Percentiles rank a stretch among this genome's conserved stretches.
Conservation (phyloP, 1,140 invertebrate species). For the Halesus radiatus region DNA sequence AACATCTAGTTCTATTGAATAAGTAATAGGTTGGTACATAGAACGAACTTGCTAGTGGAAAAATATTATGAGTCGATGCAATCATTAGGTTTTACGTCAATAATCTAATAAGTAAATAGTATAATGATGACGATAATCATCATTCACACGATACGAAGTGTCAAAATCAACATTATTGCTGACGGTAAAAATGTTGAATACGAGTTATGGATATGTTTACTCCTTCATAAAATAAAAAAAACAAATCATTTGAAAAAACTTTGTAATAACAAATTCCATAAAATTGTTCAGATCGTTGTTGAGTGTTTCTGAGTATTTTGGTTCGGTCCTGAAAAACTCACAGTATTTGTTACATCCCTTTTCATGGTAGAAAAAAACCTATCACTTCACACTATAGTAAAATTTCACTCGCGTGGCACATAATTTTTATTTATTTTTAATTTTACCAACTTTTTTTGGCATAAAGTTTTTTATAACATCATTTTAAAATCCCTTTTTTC, state of each 20-base stretch:
- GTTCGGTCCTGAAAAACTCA: not conserved
- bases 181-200: constrained; percentile 2
- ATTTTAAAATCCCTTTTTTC: constrained; percentile 1
- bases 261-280: not conserved
- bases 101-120: no score
- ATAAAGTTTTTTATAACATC: not conserved
- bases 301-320: constrained; percentile 1
- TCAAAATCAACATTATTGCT: not conserved
- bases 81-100: not conserved
- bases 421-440: constrained; percentile 9
- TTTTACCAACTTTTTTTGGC: not conserved
- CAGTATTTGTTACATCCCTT: no score
- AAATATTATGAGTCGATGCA: no score
- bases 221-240: not conserved
- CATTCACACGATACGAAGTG: not conserved
- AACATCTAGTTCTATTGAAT: no score
- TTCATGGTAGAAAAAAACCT: no score
- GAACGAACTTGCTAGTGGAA: no score
- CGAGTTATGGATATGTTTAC: constrained; percentile 13
- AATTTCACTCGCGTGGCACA: constrained; percentile 30
- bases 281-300: constrained; percentile 5
- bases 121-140: no score
- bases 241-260: not conserved
- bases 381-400: not conserved
- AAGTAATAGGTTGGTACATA: no score